phyloP scores from a whole-genome alignment of 1,140 invertebrate species.

The Cotesia vestalis region DNA sequence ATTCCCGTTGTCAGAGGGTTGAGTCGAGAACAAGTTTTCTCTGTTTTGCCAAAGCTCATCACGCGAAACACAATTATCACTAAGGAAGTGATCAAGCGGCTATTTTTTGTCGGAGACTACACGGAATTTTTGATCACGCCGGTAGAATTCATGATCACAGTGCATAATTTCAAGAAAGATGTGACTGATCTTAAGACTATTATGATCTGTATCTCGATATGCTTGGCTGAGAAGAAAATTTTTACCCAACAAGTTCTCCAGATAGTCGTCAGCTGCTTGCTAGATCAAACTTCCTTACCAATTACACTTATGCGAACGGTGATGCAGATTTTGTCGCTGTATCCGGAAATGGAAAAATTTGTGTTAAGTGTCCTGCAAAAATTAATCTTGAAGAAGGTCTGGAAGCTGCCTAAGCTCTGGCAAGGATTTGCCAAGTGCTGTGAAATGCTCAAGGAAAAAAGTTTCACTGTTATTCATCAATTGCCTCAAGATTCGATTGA shows the following conservation, averaged over 20 bases:
- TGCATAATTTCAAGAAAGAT: slow-evolving; percentile 89
- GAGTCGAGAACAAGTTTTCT: slow-evolving; percentile 90
- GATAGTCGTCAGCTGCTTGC: slow-evolving; percentile 91
- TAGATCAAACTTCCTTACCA: slow-evolving; percentile 89
- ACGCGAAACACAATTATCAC: slow-evolving; percentile 96
- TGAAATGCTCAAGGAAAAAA: slow-evolving; percentile 88
- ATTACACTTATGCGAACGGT: slow-evolving; percentile 96
- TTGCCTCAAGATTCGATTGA: slow-evolving; percentile 67
- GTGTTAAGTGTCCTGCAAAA: slow-evolving; percentile 93
- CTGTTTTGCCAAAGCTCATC: slow-evolving; percentile 94
- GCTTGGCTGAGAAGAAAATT: slow-evolving; percentile 88
- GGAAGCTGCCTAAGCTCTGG: slow-evolving; percentile 96
- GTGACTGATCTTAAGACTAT: slow-evolving; percentile 94
- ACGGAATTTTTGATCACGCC: slow-evolving; percentile 76
- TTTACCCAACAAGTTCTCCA: slow-evolving; percentile 88
- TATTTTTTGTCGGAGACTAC: slow-evolving; percentile 70
- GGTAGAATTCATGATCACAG: slow-evolving; percentile 89
- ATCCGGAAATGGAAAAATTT: slow-evolving; percentile 88
- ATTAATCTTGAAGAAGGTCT: slow-evolving; percentile 92
- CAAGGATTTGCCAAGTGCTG: slow-evolving; percentile 98
- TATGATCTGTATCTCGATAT: slow-evolving; percentile 95
- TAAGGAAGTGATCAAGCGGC: slow-evolving; percentile 88
- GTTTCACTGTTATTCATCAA: slow-evolving; percentile 85
- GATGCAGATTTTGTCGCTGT: slow-evolving; percentile 89
- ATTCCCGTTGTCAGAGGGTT: slow-evolving; percentile 96